Conservation (phyloP, 2,888 invertebrate species). For the Drosophila ochracea region DNA sequence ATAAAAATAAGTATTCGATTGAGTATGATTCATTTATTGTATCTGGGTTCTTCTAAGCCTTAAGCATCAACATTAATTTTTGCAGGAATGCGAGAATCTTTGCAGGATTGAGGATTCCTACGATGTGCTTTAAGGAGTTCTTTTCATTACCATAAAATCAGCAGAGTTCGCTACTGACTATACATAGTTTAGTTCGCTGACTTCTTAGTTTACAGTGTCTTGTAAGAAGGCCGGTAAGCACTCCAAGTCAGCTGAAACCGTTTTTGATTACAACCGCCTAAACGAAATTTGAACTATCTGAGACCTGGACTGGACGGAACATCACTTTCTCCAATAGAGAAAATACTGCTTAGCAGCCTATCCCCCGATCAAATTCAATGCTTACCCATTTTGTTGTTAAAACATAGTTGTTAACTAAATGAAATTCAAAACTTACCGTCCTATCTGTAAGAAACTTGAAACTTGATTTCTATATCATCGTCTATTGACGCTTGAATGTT, state of each 20-base stretch:
- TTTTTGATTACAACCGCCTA: not conserved
- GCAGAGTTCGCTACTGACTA: not conserved
- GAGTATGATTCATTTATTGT: not conserved
- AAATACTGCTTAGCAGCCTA: not conserved
- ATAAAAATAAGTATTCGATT: not conserved
- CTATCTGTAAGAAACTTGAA: conserved; percentile 4
- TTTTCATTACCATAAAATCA: not conserved
- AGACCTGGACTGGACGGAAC: not conserved
- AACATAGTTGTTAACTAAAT: not conserved
- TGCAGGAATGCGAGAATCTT: not conserved
- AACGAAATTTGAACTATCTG: not conserved
- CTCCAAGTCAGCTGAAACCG: not conserved
- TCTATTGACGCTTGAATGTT: conserved; percentile 54
- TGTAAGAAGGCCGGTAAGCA: not conserved
- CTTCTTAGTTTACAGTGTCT: not conserved
- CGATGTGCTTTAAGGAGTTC: not conserved
- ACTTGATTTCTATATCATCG: conserved; percentile 31
- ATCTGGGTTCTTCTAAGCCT: not conserved
- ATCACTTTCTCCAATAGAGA: not conserved
- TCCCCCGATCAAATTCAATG: not conserved
- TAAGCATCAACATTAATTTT: not conserved
- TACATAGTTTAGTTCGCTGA: not conserved
- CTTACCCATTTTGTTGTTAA: not conserved
- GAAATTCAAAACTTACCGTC: not conserved
- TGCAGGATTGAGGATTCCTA: not conserved